These are phyloP conservation scores for Anguilla megastoma DNA, from an alignment of 2,797 vertebrate genomes.

Conservation along the genomic window DNA sequence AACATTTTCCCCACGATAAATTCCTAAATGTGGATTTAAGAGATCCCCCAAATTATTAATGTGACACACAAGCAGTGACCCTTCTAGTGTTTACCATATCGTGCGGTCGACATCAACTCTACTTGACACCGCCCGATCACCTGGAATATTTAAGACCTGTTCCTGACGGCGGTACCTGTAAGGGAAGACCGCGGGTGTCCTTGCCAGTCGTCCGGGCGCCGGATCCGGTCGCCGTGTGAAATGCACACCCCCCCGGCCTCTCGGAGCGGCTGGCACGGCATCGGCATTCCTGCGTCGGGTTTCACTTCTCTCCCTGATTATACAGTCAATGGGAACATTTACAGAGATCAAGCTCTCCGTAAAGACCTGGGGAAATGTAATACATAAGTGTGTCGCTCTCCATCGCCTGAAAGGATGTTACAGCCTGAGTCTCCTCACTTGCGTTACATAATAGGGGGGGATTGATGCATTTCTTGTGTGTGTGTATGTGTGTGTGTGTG, in stretches of 20 bases:
- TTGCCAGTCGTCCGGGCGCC: not conserved
- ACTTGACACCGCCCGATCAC: not conserved
- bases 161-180: slow-evolving; percentile 26
- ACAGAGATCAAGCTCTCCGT: not conserved
- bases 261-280: slow-evolving; percentile 10
- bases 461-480: not conserved
- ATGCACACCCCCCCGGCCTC: slow-evolving; percentile 9
- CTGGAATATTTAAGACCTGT: not conserved
- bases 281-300: slow-evolving; percentile 23
- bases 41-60: not conserved
- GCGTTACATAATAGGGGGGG: not conserved
- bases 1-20: not conserved
- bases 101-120: not conserved
- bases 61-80: slow-evolving; percentile 1
- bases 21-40: not conserved
- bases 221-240: slow-evolving; percentile 26
- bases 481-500: not conserved
- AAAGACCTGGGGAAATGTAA: not conserved
- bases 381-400: not conserved
- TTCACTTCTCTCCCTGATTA: slow-evolving; percentile 28
- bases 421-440: not conserved
- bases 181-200: slow-evolving; percentile 19
- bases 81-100: slow-evolving; percentile 1
- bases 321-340: slow-evolving; percentile 2
- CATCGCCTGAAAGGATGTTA: not conserved